Percentiles rank a stretch among this genome's conserved stretches.
phyloP scores from a whole-genome alignment of 2,888 invertebrate genomes.

The Blastobasis adustella region DNA sequence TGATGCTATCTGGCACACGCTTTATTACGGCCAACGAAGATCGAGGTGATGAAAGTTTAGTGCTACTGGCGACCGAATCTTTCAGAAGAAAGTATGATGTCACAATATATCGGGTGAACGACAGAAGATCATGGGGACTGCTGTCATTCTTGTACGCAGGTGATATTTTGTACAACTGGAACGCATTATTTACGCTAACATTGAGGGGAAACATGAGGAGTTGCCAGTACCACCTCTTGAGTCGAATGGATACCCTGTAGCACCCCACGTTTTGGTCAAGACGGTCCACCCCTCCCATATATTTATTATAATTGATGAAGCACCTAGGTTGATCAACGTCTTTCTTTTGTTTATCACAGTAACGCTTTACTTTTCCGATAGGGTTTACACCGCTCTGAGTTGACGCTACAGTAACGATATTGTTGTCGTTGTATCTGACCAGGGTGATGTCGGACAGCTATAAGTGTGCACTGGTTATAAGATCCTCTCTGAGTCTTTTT shows the following conservation, averaged over 20 bases:
- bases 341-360: constrained; percentile 15
- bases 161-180: too few species aligned
- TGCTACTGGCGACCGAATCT: too few species aligned
- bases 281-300: constrained; percentile 22
- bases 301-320: constrained; percentile 18
- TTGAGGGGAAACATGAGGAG: too few species aligned
- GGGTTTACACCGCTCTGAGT: constrained; percentile 19
- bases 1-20: too few species aligned
- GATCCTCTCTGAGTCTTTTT: constrained; percentile 19
- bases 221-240: constrained; percentile 22
- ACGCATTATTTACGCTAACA: too few species aligned
- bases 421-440: constrained; percentile 23
- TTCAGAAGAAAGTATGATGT: too few species aligned
- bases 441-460: constrained; percentile 18
- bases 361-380: constrained; percentile 20
- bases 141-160: too few species aligned
- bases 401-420: constrained; percentile 18
- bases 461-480: constrained; percentile 21
- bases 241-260: constrained; percentile 13
- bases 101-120: too few species aligned
- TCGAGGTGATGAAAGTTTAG: too few species aligned
- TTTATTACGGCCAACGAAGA: too few species aligned
- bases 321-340: constrained; percentile 19
- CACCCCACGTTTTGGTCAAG: constrained; percentile 18
- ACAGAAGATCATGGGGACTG: too few species aligned